Evolutionary conservation across 2,113 vertebrate genomes (phyloP).

Genomic region (Candoia aspera): DNA sequence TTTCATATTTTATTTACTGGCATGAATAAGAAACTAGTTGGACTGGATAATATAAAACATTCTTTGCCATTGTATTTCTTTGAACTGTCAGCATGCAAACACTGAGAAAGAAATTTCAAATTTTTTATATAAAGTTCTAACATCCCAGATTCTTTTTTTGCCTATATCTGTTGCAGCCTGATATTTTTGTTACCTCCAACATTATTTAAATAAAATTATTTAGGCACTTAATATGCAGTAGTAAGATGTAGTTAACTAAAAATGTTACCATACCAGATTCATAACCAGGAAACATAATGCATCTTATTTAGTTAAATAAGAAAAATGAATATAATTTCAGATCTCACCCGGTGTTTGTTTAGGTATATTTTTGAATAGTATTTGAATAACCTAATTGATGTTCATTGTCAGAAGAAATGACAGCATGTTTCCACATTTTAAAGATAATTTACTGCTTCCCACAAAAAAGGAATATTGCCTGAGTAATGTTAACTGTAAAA

Average conservation of each 20-base stretch:
- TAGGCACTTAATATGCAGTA: background rate
- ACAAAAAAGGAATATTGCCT: constrained; percentile 2
- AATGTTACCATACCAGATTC: background rate
- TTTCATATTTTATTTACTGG: constrained; percentile 47
- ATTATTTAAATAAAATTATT: background rate
- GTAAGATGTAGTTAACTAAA: background rate
- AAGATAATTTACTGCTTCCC: background rate
- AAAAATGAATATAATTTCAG: background rate
- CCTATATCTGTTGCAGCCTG: background rate
- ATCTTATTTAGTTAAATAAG: background rate
- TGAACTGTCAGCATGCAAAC: constrained; percentile 3
- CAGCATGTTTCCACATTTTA: background rate
- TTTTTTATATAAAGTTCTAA: background rate
- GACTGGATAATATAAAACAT: constrained; percentile 17
- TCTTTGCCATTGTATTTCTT: constrained; percentile 15
- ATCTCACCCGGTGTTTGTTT: background rate
- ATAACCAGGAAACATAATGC: background rate
- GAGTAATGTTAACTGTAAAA: constrained; percentile 27
- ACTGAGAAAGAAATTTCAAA: background rate
- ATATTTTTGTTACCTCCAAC: background rate
- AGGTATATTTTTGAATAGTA: background rate
- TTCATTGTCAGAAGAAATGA: background rate
- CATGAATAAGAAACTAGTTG: constrained; percentile 32
- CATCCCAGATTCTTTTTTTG: background rate
- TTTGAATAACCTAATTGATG: background rate